Evolutionary conservation across 1,140 invertebrate species (phyloP).

Genomic region (Triops longicaudatus): DNA sequence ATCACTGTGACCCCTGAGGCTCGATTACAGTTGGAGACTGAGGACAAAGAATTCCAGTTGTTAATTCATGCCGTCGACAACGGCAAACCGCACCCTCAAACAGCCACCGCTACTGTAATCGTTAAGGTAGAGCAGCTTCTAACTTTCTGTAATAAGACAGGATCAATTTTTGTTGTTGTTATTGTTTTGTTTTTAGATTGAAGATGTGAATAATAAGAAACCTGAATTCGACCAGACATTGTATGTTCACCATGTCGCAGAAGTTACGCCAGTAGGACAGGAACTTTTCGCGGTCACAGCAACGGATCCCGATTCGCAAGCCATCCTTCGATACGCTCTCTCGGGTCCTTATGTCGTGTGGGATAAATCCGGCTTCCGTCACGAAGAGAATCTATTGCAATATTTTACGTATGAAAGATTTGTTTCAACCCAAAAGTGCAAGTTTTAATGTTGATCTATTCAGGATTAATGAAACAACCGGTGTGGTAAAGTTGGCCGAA

Average conservation of each 20-base stretch:
- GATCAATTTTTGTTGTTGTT: no score
- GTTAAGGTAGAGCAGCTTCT: conserved; percentile 42
- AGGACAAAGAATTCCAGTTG: conserved; percentile 57
- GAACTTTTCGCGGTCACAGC: conserved; percentile 54
- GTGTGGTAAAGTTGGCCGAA: conserved; percentile 59
- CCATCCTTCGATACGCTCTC: conserved; percentile 49
- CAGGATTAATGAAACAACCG: conserved; percentile 56
- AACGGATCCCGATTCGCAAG: conserved; percentile 58
- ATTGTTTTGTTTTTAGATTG: conserved; percentile 40
- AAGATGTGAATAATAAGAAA: conserved; percentile 74
- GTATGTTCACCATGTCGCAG: conserved; percentile 60
- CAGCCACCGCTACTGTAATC: conserved; percentile 61
- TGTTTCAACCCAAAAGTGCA: background rate
- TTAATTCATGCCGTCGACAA: conserved; percentile 62
- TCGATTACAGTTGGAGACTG: conserved; percentile 58
- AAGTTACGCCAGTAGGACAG: conserved; percentile 53
- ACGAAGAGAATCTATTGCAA: background rate
- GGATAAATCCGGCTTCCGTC: conserved; percentile 24
- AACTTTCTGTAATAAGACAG: background rate
- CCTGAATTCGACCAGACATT: conserved; percentile 58
- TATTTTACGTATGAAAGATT: conserved; percentile 23
- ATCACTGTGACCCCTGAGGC: conserved; percentile 65
- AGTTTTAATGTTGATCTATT: background rate
- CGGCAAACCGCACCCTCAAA: conserved; percentile 58
- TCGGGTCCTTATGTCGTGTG: conserved; percentile 16